Percentiles rank a stretch among this genome's conserved stretches.
Evolutionary conservation across 2,797 vertebrate genomes (phyloP).

Genomic region (Artibeus jamaicensis): DNA sequence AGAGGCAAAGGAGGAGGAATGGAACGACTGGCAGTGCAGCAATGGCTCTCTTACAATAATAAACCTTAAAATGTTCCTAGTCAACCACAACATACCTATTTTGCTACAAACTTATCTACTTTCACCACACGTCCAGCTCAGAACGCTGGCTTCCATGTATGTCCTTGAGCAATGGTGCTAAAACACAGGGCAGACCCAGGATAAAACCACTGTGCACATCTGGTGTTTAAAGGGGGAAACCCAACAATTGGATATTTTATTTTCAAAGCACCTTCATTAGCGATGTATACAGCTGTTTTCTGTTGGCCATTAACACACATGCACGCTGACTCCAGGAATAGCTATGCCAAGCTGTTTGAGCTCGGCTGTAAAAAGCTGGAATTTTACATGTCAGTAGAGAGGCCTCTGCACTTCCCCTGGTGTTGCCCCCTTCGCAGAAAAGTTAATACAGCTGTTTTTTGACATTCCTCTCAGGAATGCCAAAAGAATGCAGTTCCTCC

Average conservation of each 20-base stretch:
- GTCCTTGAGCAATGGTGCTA: neutral
- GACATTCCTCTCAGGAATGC: constrained; percentile 66
- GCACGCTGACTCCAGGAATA: constrained; percentile 34
- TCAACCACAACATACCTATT: constrained; percentile 76
- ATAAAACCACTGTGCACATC: constrained; percentile 64
- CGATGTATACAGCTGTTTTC: constrained; percentile 81
- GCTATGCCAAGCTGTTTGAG: constrained; percentile 69
- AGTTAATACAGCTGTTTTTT: constrained; percentile 68
- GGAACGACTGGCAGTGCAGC: neutral
- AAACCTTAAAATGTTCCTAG: constrained; percentile 68
- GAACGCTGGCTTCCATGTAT: neutral
- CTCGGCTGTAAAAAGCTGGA: constrained; percentile 61
- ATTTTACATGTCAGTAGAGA: constrained; percentile 71
- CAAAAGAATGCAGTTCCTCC: constrained; percentile 65
- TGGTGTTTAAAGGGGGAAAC: constrained; percentile 72
- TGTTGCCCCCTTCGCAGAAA: neutral
- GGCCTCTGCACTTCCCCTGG: constrained; percentile 47
- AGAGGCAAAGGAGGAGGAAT: neutral
- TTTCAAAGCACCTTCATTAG: constrained; percentile 79
- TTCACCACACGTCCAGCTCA: constrained; percentile 20
- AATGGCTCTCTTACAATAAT: constrained; percentile 64
- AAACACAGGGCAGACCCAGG: constrained; percentile 10
- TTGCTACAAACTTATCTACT: constrained; percentile 55
- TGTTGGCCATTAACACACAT: constrained; percentile 58
- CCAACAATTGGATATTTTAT: constrained; percentile 68